Conservation (phyloP, 2,888 invertebrate species). For the Kuschelorhynchus macadamiae region DNA sequence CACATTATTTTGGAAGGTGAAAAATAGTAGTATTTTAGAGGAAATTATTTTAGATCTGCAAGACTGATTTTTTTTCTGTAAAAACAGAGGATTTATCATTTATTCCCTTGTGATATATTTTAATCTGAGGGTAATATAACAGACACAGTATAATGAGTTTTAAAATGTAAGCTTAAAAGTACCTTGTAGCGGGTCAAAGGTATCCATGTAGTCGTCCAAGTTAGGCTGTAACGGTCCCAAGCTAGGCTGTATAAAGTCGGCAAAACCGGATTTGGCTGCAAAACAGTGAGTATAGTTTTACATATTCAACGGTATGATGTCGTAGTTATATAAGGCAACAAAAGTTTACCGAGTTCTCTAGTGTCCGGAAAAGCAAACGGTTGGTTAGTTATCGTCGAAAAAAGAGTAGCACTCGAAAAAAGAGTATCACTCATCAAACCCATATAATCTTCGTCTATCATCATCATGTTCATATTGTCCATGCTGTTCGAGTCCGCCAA, state of each 20-base stretch:
- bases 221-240: constrained; percentile 97
- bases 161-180: constrained; percentile 24
- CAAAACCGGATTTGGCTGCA: constrained; percentile 87
- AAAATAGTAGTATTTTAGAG: no score
- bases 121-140: no score
- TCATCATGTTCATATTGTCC: constrained; percentile 82
- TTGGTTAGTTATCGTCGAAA: constrained; percentile 88
- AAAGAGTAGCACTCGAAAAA: constrained; percentile 92
- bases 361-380: constrained; percentile 98
- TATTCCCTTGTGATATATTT: no score
- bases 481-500: constrained; percentile 80
- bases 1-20: no score
- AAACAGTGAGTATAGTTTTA: constrained; percentile 53
- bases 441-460: constrained; percentile 89
- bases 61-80: no score
- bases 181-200: constrained; percentile 76
- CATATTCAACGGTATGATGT: constrained; percentile 21
- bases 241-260: constrained; percentile 99
- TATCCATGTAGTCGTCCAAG: constrained; percentile 95
- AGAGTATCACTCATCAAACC: constrained; percentile 91
- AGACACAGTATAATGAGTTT: no score
- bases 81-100: no score
- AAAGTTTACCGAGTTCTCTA: constrained; percentile 88
- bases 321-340: constrained; percentile 18
- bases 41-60: no score